Percentiles rank a stretch among this genome's conserved stretches.
Evolutionary conservation across 1,140 invertebrate genomes (phyloP).

Genomic region (Heliothis subflexa): DNA sequence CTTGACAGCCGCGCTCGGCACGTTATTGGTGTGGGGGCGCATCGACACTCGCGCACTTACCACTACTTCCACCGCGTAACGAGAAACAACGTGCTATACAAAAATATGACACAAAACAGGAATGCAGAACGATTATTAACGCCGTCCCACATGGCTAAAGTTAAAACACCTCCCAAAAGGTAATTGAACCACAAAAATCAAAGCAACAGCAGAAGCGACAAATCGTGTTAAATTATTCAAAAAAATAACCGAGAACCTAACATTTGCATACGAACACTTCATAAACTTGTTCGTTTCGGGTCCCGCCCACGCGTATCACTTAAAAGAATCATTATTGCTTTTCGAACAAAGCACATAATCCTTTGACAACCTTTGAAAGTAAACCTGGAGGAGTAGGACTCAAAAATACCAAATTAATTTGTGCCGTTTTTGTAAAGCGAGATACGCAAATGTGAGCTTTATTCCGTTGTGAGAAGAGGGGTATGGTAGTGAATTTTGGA

Average conservation of each 20-base stretch:
- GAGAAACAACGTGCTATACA: too few relatives aligned
- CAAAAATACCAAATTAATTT: constrained; percentile 44
- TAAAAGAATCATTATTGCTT: constrained; percentile 38
- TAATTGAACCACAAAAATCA: constrained; percentile 34
- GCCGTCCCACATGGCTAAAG: background rate
- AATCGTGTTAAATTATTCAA: constrained; percentile 47
- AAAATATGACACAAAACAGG: too few relatives aligned
- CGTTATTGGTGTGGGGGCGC: constrained; percentile 8
- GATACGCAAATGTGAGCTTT: constrained; percentile 1
- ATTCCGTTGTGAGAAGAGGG: constrained; percentile 19
- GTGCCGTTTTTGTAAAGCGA: background rate
- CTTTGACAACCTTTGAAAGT: constrained; percentile 31
- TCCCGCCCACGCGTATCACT: constrained; percentile 24
- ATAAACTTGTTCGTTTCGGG: constrained; percentile 43
- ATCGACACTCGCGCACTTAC: background rate
- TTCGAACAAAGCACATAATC: constrained; percentile 42
- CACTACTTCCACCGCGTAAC: background rate
- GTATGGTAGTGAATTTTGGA: background rate
- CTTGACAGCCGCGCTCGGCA: background rate
- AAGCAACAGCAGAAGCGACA: constrained; percentile 44
- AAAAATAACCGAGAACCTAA: constrained; percentile 28
- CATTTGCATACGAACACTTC: constrained; percentile 49
- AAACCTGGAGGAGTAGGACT: constrained; percentile 40
- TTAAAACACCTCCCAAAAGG: background rate
- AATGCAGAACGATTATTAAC: too few relatives aligned